Evolutionary conservation across 1,140 invertebrate species (phyloP), one percentile per base, ranked within the genome.

Genomic region (Holotrichia oblita): DNA sequence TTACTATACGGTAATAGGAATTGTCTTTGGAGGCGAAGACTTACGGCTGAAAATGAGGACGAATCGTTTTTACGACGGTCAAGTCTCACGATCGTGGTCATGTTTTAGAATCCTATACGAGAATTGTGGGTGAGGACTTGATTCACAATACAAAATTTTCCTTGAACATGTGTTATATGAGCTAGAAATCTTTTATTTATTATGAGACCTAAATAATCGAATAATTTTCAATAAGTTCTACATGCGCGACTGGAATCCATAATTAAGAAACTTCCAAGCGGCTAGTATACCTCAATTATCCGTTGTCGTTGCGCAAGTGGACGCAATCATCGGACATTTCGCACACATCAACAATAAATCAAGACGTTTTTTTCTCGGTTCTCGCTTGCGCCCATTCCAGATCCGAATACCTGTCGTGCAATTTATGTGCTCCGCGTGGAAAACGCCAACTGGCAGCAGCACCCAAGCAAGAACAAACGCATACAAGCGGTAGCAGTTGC

Each of bases 281-380:
- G 61, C 22, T 34, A 69, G 20, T 34, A 34, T 34, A 34, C 27
- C 22, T 69, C 61, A 22, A 69, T 69, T 69, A 69, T 69, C 61
- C 61, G 61, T 69, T 69, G 61, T 69, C 61, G 61, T 69, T 69
- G 22, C 61, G 61, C 61, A 69, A 69, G 61, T 69, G 61, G 61
- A 69, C 61, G 61, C 61, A 69, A 69, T 69, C 61, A 69, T 69
- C 61, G 61, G 22, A 69, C 61, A 69, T 69, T 69, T 69, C 61
- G 61, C 61, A 69, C 61, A 69, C 61, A 69, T 69, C 61, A 69
- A 69, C 61, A 69, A 69, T 69, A 69, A 69, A 69, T 69, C 61
- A 69, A 69, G 61, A 22, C 27, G 27, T 34, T 34, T 69, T 64
- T 69, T 69, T 69, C 61, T 69, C 61, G 22, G 27, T 34, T 69